Conservation (phyloP, 2,113 vertebrate species). For the Alectura lathami region DNA sequence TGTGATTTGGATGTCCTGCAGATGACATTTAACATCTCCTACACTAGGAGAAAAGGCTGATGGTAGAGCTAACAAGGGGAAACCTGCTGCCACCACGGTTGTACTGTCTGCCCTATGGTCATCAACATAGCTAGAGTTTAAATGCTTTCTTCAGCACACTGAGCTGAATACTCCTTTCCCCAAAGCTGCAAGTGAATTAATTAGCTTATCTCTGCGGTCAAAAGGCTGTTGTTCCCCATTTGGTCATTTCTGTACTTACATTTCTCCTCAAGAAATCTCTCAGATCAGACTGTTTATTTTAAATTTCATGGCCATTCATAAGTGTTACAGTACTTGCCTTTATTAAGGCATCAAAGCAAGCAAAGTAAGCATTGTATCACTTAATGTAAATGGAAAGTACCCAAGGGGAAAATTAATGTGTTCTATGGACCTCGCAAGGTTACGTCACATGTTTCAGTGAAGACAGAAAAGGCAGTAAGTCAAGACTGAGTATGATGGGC, state of each 20-base stretch:
- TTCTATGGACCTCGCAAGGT: constrained; percentile 35
- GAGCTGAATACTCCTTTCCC: background rate
- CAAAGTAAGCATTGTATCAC: constrained; percentile 57
- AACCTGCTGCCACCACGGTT: background rate
- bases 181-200: background rate
- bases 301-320: background rate
- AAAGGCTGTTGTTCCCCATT: background rate
- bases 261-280: constrained; percentile 5
- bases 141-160: background rate
- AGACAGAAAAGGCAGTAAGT: constrained; percentile 12
- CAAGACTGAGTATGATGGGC: background rate
- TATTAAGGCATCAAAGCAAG: constrained; percentile 34
- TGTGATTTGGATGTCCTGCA: background rate
- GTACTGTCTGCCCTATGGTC: background rate
- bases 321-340: background rate
- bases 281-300: constrained; percentile 24
- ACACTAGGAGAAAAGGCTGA: background rate
- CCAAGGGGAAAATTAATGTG: constrained; percentile 27
- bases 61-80: background rate
- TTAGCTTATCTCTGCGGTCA: background rate
- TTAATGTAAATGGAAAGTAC: constrained; percentile 52
- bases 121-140: background rate
- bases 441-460: background rate
- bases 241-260: background rate
- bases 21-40: background rate